phyloP scores from a whole-genome alignment of 2,888 invertebrate genomes.

The Dasysyrphus tricinctus region DNA sequence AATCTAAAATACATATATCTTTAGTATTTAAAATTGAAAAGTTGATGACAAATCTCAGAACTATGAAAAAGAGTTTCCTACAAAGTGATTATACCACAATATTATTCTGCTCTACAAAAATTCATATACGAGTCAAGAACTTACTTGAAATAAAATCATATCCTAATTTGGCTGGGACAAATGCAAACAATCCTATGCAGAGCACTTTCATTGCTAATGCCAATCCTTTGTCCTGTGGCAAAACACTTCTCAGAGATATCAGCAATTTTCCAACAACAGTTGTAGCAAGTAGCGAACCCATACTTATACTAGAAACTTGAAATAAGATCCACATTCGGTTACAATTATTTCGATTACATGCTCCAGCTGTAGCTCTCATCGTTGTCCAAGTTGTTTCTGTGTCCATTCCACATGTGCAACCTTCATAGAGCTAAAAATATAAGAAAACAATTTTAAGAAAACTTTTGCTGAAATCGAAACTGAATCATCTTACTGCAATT shows the following conservation, averaged over 20 bases:
- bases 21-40: no score
- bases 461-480: background rate
- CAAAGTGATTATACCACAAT: no score
- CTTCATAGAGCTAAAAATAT: constrained; percentile 83
- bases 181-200: constrained; percentile 85
- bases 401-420: constrained; percentile 84
- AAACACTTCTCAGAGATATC: constrained; percentile 85
- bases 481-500: constrained; percentile 78
- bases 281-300: constrained; percentile 82
- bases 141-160: constrained; percentile 86
- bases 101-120: no score
- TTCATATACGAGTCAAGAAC: constrained; percentile 52
- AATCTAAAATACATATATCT: no score
- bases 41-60: no score
- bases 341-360: constrained; percentile 85
- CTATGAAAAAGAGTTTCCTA: no score
- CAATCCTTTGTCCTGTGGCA: constrained; percentile 86
- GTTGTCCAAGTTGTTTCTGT: constrained; percentile 76
- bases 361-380: constrained; percentile 84
- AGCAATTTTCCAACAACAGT: constrained; percentile 84
- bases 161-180: constrained; percentile 86
- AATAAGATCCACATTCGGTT: constrained; percentile 84
- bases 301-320: constrained; percentile 83
- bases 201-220: constrained; percentile 86
- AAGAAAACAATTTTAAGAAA: constrained; percentile 1